Base-by-base conservation (phyloP, 2,888 invertebrate species). In the Malacosoma neustria region DNA sequence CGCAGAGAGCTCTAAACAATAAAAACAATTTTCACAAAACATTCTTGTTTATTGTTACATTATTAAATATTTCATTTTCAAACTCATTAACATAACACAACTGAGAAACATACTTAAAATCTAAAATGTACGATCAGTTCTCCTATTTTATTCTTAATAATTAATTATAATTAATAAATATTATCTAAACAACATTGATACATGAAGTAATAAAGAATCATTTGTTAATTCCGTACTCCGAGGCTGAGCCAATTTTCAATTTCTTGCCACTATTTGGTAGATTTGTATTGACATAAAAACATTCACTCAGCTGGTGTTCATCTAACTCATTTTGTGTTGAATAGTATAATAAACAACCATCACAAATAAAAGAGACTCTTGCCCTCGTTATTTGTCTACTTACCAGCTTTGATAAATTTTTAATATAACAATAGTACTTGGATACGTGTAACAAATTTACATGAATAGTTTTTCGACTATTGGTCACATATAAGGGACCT, bases 381-480 rank as follows among this genome's bases (percentile, higher is more conserved):
- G 31, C 22, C 3, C 13, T 34, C 13, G 32, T 34, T 12, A 38
- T 11, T 34, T 38, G 29, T 22, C 14, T 31, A 15, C 34, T 38
- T 11, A 51, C 46, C 43, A 56, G 44, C 6, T 46, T 46, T 4
- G 49, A 50, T 29, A 51, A 33, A 15, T 49, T 49, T 45, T 50
- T 51, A 5, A 56, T 49, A 22, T 41, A 55, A 34, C 50, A 53
- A 39, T 51, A 53, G 38, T 57, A 53, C 33, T 45, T 41, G 3
- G 36, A 33, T 11, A 51, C 30, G 11, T 46, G 52, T 7, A 57
- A 29, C 37, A 58, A 41, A 46, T 56, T 51, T 6, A 57, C 35
- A 39, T 54, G 54, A n/a, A 6, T 30, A 30, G 5, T 11, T 15
- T 14, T 30, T 13, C 34, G 33, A 34, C 30, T 30, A 9, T 48